A percentile compares a stretch with the other conserved stretches of the same genome.
Evolutionary conservation across 1,140 invertebrate species (phyloP).

Genomic region (Hylaeus anthracinus): DNA sequence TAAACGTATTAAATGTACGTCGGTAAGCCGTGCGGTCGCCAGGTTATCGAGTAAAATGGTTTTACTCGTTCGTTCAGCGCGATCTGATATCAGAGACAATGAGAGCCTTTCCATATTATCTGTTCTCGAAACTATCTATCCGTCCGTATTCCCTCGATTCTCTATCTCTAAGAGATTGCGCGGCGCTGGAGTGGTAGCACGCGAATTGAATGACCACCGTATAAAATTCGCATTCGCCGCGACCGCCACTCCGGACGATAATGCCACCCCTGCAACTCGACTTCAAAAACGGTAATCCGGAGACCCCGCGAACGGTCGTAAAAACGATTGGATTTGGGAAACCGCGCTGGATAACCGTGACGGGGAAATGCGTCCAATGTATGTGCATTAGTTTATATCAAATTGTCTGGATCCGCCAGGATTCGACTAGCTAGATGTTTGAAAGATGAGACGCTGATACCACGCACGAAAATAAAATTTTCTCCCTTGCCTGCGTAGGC

Average conservation of each 20-base stretch:
- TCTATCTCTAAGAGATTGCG: slow-evolving; percentile 36
- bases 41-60: slow-evolving; percentile 67
- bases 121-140: slow-evolving; percentile 48
- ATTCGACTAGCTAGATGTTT: not conserved
- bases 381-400: slow-evolving; percentile 17
- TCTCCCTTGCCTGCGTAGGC: not conserved
- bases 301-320: slow-evolving; percentile 23
- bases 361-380: slow-evolving; percentile 6
- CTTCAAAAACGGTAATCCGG: slow-evolving; percentile 39
- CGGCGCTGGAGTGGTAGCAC: slow-evolving; percentile 11
- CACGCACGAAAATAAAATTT: not conserved
- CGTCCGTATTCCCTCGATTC: slow-evolving; percentile 30
- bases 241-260: slow-evolving; percentile 27
- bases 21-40: slow-evolving; percentile 25
- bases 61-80: slow-evolving; percentile 67
- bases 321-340: slow-evolving; percentile 51
- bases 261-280: slow-evolving; percentile 25
- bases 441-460: not conserved
- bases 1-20: slow-evolving; percentile 50
- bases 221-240: slow-evolving; percentile 57
- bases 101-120: slow-evolving; percentile 65
- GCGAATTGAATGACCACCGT: slow-evolving; percentile 58
- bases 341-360: not conserved
- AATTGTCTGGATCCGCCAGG: not conserved
- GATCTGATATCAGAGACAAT: slow-evolving; percentile 74